A percentile compares a stretch with the other conserved stretches of the same genome.
Conservation (phyloP, 2,888 invertebrate genomes). For the Meliscaeva auricollis region DNA sequence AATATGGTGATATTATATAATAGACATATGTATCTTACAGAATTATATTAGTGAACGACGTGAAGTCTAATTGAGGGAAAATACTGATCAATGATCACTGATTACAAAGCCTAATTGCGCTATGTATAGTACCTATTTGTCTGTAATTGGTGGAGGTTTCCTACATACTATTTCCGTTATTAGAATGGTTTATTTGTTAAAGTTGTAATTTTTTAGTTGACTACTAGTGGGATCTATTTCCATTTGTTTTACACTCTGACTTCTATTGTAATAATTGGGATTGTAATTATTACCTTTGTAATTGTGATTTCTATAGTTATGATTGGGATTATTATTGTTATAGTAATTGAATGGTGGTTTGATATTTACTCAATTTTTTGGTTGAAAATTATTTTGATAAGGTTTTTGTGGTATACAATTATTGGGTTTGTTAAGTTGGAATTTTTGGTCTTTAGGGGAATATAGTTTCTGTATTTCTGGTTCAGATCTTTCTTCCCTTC, state of each 20-base stretch:
- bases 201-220: slow-evolving; percentile 3
- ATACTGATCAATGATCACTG: too few species aligned
- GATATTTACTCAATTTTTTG: neutral
- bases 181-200: slow-evolving; percentile 15
- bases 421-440: too few species aligned
- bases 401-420: slow-evolving; percentile 1
- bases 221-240: slow-evolving; percentile 2
- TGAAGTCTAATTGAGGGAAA: too few species aligned
- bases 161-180: slow-evolving; percentile 1
- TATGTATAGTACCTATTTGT: too few species aligned
- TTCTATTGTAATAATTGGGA: slow-evolving; percentile 11
- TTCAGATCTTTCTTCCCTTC: slow-evolving; percentile 3
- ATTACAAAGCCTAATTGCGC: too few species aligned
- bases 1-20: too few species aligned
- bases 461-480: slow-evolving; percentile 3
- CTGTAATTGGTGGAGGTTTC: too few species aligned
- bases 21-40: too few species aligned
- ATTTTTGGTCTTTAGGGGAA: slow-evolving; percentile 9
- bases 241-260: slow-evolving; percentile 5
- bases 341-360: neutral
- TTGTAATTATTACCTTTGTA: slow-evolving; percentile 19
- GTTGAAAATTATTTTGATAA: slow-evolving; percentile 3
- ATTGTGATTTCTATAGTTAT: slow-evolving; percentile 8
- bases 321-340: neutral
- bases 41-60: too few species aligned